Conservation (phyloP, 2,888 invertebrate genomes). For the Galerucella calmariensis region DNA sequence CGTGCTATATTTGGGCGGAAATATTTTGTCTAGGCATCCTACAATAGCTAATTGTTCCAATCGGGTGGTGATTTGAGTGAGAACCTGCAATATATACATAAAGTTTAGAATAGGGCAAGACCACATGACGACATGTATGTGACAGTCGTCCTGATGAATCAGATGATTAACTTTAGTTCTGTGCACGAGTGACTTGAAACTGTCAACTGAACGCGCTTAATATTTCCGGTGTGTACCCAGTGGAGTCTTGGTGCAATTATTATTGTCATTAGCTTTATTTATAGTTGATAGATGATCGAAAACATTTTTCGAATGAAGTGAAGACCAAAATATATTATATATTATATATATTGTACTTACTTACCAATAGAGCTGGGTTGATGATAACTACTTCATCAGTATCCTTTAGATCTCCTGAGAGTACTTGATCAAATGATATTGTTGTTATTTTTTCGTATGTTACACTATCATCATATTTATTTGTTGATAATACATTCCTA, state of each 20-base stretch:
- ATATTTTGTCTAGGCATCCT: slow-evolving; percentile 48
- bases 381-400: slow-evolving; percentile 68
- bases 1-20: slow-evolving; percentile 35
- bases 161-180: too few relatives aligned
- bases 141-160: too few relatives aligned
- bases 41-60: slow-evolving; percentile 44
- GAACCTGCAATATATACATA: slow-evolving; percentile 30
- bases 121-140: too few relatives aligned
- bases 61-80: slow-evolving; percentile 41
- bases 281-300: too few relatives aligned
- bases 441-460: slow-evolving; percentile 66
- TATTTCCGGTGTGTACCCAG: too few relatives aligned
- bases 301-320: not conserved
- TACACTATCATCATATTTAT: slow-evolving; percentile 68
- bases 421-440: slow-evolving; percentile 66
- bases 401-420: slow-evolving; percentile 64
- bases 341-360: slow-evolving; percentile 49
- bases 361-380: slow-evolving; percentile 70
- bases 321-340: not conserved
- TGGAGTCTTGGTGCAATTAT: too few relatives aligned
- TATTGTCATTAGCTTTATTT: too few relatives aligned
- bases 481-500: slow-evolving; percentile 37
- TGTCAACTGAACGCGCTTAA: too few relatives aligned
- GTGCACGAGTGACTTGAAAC: too few relatives aligned
- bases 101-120: not conserved